phyloP scores from a whole-genome alignment of 92 coral and sea anemone species.

The Palythoa grandis region DNA sequence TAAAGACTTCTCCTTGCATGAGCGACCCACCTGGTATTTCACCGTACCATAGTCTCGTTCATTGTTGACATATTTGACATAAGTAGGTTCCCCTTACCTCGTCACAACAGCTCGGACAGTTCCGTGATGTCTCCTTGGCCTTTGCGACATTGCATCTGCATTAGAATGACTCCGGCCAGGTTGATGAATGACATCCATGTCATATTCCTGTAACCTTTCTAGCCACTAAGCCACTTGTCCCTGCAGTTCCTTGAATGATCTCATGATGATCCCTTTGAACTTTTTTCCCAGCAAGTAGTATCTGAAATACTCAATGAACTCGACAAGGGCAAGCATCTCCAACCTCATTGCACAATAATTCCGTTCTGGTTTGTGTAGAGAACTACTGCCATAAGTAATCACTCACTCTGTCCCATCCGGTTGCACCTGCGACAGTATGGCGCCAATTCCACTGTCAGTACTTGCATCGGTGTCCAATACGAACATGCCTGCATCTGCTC shows the following conservation, averaged over 20 bases:
- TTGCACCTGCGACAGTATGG: too few relatives aligned
- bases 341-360: too few relatives aligned
- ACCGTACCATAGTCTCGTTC: too few relatives aligned
- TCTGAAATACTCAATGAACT: background rate
- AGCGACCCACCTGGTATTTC: too few relatives aligned
- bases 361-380: too few relatives aligned
- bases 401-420: too few relatives aligned
- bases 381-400: too few relatives aligned
- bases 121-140: background rate
- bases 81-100: too few relatives aligned
- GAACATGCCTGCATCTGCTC: conserved; percentile 52
- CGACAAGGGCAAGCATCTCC: too few relatives aligned
- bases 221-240: background rate
- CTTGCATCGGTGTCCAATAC: conserved; percentile 63
- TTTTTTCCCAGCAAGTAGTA: background rate
- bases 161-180: background rate
- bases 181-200: background rate
- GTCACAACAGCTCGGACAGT: background rate
- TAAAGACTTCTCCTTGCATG: too few relatives aligned
- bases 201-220: background rate
- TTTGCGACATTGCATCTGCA: background rate
- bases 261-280: background rate
- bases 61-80: too few relatives aligned
- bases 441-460: background rate
- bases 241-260: background rate